A percentile compares a stretch with the other conserved stretches of the same genome.
Evolutionary conservation across 2,888 invertebrate genomes (phyloP).

Genomic region (Eretmocerus hayati): DNA sequence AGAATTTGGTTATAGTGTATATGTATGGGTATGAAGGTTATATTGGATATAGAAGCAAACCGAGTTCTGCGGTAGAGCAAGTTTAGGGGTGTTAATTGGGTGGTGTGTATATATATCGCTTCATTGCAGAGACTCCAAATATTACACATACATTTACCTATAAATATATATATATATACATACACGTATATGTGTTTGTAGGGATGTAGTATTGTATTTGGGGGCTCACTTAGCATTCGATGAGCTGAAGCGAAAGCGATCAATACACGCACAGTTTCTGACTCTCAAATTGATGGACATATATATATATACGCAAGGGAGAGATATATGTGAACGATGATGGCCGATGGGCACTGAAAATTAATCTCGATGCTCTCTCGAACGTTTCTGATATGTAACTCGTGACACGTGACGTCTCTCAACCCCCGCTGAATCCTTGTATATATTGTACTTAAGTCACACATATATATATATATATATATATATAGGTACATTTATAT

Average conservation of each 20-base stretch:
- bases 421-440: neutral
- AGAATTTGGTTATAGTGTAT: too few species aligned
- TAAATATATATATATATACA: conserved; percentile 9
- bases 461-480: neutral
- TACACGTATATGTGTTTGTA: neutral
- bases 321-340: too few species aligned
- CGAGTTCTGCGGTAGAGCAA: conserved; percentile 36
- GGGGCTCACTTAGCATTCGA: conserved; percentile 36
- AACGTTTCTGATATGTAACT: conserved; percentile 27
- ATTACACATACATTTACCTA: conserved; percentile 27
- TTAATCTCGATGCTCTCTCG: conserved; percentile 29
- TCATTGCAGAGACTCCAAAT: too few species aligned
- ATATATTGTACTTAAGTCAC: neutral
- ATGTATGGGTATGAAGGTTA: too few species aligned
- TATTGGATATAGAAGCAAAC: too few species aligned
- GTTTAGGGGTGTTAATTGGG: conserved; percentile 42
- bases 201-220: conserved; percentile 12
- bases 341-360: conserved; percentile 30
- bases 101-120: conserved; percentile 40
- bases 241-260: conserved; percentile 36
- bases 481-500: too few species aligned
- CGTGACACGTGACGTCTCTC: conserved; percentile 16
- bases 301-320: too few species aligned
- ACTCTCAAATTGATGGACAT: too few species aligned
- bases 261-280: conserved; percentile 28